Evolutionary conservation across 2,888 invertebrate species (phyloP), one percentile per base, ranked within the genome.

Genomic region (Diadegma fenestrale): DNA sequence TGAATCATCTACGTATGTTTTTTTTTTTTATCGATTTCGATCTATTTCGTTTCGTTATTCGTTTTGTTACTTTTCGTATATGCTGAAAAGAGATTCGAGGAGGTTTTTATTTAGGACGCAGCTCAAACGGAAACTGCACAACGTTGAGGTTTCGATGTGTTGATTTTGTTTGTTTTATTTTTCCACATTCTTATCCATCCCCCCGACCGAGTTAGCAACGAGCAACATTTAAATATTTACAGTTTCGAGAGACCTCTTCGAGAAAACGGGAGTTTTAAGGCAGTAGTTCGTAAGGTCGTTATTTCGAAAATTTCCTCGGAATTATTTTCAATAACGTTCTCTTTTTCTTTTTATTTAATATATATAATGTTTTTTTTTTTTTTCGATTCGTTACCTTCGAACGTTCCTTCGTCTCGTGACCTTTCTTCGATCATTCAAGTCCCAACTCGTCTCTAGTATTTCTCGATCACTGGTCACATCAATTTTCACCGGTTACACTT

Each of bases 241-340:
- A 86, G 61, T 78, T 83, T 77, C 61, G 63, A 82, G 66, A 85
- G 72, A 68, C 58, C 75, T 72, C 80, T 75, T 86, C 77, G 85
- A 80, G 78, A 71, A 43, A 77, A 71, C 77, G 68, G 68, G 79
- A 85, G 86, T 85, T 88, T 89, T 90, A 90, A 90, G 90, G 90
- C 90, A 90, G 88, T 89, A 89, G 88, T 89, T 90, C 89, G 88
- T 88, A 87, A 88, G 88, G 86, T 64, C 80, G 78, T 79, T 87
- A 80, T 81, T 72, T 84, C 77, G 80, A 79, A 86, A 84, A 86
- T 86, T n/a, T 85, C 85, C 82, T 80, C 84, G 80, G 86, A 87
- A 88, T 88, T 87, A 86, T 88, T 82, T 79, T 86, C 69, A 80
- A 86, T 76, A 86, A 84, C 82, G 77, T 48, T 79, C 72, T 63